phyloP scores from a whole-genome alignment of 2,888 invertebrate genomes.

The Eupelmus urozonus region DNA sequence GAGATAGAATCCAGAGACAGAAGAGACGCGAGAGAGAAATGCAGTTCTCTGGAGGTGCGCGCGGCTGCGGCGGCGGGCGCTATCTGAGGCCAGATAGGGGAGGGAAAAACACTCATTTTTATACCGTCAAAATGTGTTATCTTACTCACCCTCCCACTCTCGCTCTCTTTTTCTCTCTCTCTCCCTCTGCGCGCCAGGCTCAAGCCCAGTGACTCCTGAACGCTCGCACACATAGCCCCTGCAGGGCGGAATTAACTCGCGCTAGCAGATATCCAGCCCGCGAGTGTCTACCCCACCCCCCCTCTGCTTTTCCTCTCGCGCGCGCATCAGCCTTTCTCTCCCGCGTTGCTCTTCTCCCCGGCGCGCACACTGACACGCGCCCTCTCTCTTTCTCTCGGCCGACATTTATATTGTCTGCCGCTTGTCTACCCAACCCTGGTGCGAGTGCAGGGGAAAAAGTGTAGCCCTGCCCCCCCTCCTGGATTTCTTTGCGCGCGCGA shows the following conservation, averaged over 20 bases:
- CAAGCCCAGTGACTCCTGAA: conserved; percentile 47
- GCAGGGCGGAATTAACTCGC: conserved; percentile 76
- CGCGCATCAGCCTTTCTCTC: conserved; percentile 35
- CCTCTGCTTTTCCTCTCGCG: conserved; percentile 30
- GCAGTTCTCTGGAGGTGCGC: conserved; percentile 68
- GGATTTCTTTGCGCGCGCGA: too few relatives aligned
- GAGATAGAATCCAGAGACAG: conserved; percentile 58
- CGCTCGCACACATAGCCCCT: conserved; percentile 59
- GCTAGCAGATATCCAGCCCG: conserved; percentile 57
- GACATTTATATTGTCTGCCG: conserved; percentile 72
- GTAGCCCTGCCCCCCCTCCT: background rate
- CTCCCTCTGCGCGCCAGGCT: conserved; percentile 51
- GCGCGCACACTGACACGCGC: conserved; percentile 13
- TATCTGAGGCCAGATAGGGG: conserved; percentile 70
- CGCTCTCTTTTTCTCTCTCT: conserved; percentile 59
- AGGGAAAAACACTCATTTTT: conserved; percentile 78
- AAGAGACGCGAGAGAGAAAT: conserved; percentile 62
- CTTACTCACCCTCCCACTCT: conserved; percentile 70
- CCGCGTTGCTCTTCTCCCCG: conserved; percentile 27
- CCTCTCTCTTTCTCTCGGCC: too few relatives aligned
- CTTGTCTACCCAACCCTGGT: conserved; percentile 60
- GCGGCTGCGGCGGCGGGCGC: too few relatives aligned
- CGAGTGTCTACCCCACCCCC: conserved; percentile 45
- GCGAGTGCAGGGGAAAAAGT: conserved; percentile 20
- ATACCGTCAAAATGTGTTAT: conserved; percentile 78